phyloP scores from a whole-genome alignment of 1,140 invertebrate genomes.

The Leptinotarsa lineolata region DNA sequence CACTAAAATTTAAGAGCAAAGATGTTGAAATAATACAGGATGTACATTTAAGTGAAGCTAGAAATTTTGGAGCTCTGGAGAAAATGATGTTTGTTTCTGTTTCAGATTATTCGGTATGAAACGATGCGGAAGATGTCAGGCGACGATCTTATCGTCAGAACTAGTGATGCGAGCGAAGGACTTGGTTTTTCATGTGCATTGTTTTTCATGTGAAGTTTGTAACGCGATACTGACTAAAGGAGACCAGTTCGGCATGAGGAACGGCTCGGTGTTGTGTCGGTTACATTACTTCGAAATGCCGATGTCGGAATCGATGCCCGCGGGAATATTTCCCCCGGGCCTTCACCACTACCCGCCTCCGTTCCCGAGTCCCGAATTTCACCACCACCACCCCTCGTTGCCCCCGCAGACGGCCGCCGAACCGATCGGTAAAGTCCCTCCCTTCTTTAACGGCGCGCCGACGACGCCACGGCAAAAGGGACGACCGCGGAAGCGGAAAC shows the following conservation, averaged over 20 bases:
- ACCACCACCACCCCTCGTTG: constrained; percentile 57
- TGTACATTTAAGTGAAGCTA: too few relatives aligned
- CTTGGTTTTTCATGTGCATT: constrained; percentile 92
- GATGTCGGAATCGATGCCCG: constrained; percentile 62
- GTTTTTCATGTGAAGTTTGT: constrained; percentile 94
- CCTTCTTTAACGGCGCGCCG: constrained; percentile 74
- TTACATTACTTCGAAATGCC: constrained; percentile 79
- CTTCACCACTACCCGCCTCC: constrained; percentile 60
- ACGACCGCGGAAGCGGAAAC: constrained; percentile 87
- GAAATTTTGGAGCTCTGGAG: too few relatives aligned
- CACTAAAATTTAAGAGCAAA: too few relatives aligned
- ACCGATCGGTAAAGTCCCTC: constrained; percentile 59
- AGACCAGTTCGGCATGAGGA: constrained; percentile 91
- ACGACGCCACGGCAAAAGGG: constrained; percentile 83
- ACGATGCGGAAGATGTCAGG: constrained; percentile 86
- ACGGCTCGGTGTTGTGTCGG: constrained; percentile 71
- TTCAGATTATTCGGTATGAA: constrained; percentile 80
- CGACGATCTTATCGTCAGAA: constrained; percentile 89
- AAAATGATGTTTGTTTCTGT: constrained; percentile 42
- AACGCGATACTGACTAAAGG: constrained; percentile 81
- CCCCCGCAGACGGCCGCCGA: constrained; percentile 53
- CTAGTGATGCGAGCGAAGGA: constrained; percentile 93
- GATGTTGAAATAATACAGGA: too few relatives aligned
- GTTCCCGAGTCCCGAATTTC: constrained; percentile 62
- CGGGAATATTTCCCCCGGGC: constrained; percentile 64